Evolutionary conservation across 2,888 invertebrate genomes (phyloP), one percentile per base, ranked within the genome.

Genomic region (Zeuzera pyrina): DNA sequence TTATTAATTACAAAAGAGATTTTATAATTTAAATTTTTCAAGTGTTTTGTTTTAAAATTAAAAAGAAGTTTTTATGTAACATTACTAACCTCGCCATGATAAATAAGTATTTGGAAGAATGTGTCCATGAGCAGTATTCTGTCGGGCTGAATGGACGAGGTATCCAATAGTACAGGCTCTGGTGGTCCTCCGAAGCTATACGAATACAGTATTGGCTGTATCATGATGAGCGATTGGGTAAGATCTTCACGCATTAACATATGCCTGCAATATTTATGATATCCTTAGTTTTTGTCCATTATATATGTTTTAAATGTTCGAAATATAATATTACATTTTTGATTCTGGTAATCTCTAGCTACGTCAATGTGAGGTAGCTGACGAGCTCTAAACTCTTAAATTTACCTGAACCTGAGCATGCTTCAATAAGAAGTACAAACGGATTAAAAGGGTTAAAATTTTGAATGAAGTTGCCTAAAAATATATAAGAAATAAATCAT

Each of bases 71-170:
- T 22, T 22, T 7, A n/a, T 11, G 12, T 21, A 21, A 32, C 2
- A n/a, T 2, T 14, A 33, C 45, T 39, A 66, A 94, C 95, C 89
- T 98, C 98, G 67, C 99, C 99, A 60, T 98, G 98, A 79, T 98
- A 99, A 58, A 99, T 99, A 34, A 99, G 89, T 59, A 99, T 97
- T 81, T 99, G 99, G 90, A 99, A 99, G 86, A 99, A 99, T 0
- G 99, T 98, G 77, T 99, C 99, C 98, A 99, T 98, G 33, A 99
- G 88, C 26, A 99, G 86, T 56, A 99, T 99, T 38, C 97, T 87
- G 71, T 99, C 99, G 0, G 97, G 92, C 69, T 97, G 95, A 60
- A 99, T 98, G 40, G 97, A 97, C 31, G 97, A 96, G 2, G 98
- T 97, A 70, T 99, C 99, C 21, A 99, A 85, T 12, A 99, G 84